Evolutionary conservation across 2,797 vertebrate species (phyloP).

Genomic region (Allobates femoralis): DNA sequence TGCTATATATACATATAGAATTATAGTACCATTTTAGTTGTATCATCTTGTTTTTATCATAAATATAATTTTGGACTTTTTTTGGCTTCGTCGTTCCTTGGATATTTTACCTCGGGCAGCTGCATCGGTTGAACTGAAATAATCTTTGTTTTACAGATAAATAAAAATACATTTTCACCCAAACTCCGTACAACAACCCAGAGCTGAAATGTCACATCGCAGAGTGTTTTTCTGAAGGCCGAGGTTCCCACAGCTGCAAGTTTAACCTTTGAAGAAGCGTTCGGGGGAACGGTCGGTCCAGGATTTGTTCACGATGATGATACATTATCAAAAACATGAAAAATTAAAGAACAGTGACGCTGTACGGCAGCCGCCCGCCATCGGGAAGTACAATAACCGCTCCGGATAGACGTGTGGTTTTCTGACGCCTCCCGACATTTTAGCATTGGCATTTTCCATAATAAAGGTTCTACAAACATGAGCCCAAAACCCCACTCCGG

Average conservation of each 20-base stretch:
- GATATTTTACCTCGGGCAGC: no score
- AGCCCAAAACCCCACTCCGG: background rate
- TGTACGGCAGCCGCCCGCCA: background rate
- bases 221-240: background rate
- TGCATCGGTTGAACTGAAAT: no score
- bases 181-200: background rate
- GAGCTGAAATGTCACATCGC: background rate
- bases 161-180: background rate
- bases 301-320: background rate
- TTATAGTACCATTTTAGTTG: no score
- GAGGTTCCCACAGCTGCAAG: background rate
- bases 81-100: no score
- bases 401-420: background rate
- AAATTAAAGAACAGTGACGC: background rate
- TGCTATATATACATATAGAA: no score
- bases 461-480: background rate
- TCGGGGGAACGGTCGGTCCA: background rate
- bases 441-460: background rate
- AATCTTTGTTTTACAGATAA: background rate
- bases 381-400: background rate
- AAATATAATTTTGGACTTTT: no score
- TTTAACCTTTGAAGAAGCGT: background rate
- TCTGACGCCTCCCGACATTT: background rate
- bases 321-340: background rate
- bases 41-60: no score